These are phyloP conservation scores for Proteles cristata DNA, from an alignment of 2,113 vertebrate species.

Conservation along the genomic window DNA sequence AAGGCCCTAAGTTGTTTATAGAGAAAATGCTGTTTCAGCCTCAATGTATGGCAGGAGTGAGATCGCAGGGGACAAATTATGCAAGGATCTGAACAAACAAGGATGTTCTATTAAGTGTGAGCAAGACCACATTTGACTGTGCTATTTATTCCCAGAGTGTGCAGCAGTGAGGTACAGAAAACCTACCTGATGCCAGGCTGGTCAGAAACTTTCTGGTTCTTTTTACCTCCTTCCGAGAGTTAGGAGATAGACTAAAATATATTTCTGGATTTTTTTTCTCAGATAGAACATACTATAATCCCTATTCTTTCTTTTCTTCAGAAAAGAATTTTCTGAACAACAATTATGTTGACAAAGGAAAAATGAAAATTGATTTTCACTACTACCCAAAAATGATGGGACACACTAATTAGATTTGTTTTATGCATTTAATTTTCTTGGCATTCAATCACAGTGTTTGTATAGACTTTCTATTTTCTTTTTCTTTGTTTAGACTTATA, in stretches of 20 bases:
- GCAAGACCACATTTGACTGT: background rate
- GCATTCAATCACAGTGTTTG: background rate
- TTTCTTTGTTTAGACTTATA: too few relatives aligned
- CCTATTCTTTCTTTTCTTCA: background rate
- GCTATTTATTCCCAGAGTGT: background rate
- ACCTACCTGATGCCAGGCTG: background rate
- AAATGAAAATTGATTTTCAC: background rate
- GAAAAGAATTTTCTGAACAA: too few relatives aligned
- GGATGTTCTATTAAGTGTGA: background rate
- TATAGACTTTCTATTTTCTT: background rate
- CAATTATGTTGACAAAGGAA: background rate
- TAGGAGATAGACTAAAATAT: background rate
- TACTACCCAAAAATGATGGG: background rate
- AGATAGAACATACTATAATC: background rate
- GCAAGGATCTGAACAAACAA: background rate
- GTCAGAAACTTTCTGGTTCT: background rate
- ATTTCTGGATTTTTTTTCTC: background rate
- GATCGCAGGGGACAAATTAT: background rate
- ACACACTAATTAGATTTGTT: background rate
- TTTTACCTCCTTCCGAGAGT: background rate
- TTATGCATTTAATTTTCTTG: background rate
- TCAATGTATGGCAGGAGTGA: background rate
- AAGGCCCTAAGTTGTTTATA: background rate
- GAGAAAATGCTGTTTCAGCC: background rate
- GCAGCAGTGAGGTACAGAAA: background rate